Base-by-base conservation (phyloP, 2,113 vertebrate species). In the Macroglossus sobrinus region DNA sequence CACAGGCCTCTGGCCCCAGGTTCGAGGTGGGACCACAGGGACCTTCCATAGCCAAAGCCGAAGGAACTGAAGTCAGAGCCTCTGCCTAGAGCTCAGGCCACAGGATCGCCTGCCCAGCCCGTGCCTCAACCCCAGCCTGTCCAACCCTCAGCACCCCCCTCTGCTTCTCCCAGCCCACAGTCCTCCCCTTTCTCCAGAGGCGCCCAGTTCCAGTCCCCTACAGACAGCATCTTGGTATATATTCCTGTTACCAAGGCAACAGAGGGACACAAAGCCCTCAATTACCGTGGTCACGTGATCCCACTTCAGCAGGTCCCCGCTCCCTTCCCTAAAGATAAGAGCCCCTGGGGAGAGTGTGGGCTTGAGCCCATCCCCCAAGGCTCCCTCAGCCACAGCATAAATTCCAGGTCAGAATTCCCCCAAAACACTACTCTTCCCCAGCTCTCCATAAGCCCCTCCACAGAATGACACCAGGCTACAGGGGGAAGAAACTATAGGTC, bases 181-280 rank as follows among this genome's bases (percentile, higher is more conserved):
- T 94, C 92, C 57, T 90, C 61, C 87, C 93, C 95, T 95, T 94
- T 90, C 93, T 95, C 95, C 75, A 95, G 90, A 98, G 93, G 92
- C 84, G 64, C 92, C 53, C 22, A 11, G 84, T 92, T 97, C 88
- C 76, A 95, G 91, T 93, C 93, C 91, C 94, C 95, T 88, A 94
- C 96, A 95, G 90, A 95, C 30, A 61, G 92, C 92, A 97, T 96
- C 96, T 98, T 97, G 97, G 96, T 97, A 97, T 97, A 97, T 97
- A 97, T 91, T 93, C 95, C 82, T 30, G 95, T 97, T 96, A 85
- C 96, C 94, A 97, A 78, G 96, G 96, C 96, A 94, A 98, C 97
- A 96, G 81, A 97, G 92, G 97, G 96, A 97, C 96, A 97, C 96
- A 97, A 98, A 98, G 97, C 88, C 96, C 95, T 97, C 94, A 97